Conservation (phyloP, 2,113 vertebrate species). For the Dicrurus megarhynchus region DNA sequence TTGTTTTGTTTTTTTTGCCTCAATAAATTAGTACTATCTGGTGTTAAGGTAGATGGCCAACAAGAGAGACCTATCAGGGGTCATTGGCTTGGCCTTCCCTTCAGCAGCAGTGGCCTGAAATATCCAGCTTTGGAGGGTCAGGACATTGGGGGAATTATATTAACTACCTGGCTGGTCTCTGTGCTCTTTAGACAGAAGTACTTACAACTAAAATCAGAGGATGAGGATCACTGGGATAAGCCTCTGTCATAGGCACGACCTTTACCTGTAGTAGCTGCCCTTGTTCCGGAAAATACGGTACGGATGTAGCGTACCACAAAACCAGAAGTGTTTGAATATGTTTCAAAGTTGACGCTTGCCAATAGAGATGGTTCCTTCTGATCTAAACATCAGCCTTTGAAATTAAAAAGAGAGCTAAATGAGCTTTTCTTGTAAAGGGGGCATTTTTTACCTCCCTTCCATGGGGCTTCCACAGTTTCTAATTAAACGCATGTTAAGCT, state of each 20-base stretch:
- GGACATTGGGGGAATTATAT: neutral
- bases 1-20: neutral
- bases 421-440: neutral
- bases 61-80: neutral
- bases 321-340: neutral
- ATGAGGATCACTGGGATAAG: neutral
- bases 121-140: neutral
- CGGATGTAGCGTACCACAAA: fast-evolving
- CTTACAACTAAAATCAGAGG: neutral
- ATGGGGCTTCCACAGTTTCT: neutral
- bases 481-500: neutral
- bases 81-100: neutral
- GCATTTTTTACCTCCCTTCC: neutral
- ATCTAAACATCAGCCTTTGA: neutral
- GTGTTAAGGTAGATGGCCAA: neutral
- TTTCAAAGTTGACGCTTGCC: neutral
- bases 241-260: neutral
- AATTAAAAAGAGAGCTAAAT: neutral
- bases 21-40: neutral
- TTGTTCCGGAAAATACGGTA: neutral
- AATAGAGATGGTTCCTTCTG: neutral
- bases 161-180: neutral
- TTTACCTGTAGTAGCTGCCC: neutral
- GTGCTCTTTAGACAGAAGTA: neutral
- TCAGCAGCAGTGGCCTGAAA: neutral